A percentile compares a stretch with the other conserved stretches of the same genome.
phyloP scores from a whole-genome alignment of 2,113 vertebrate genomes.

The Eolophus roseicapilla region DNA sequence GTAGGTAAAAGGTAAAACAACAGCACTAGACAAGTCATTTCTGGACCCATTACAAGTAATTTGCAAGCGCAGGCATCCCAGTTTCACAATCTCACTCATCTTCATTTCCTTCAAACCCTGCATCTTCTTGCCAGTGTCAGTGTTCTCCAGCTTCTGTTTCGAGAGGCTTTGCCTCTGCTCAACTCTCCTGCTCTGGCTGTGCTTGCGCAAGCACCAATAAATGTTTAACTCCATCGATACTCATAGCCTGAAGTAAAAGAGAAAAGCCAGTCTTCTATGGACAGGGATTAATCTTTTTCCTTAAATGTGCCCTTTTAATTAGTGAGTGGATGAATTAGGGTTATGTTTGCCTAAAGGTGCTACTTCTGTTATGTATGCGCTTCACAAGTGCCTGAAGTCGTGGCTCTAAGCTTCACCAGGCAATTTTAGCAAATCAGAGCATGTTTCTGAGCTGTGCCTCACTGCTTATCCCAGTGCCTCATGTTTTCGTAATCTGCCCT shows the following conservation, averaged over 20 bases:
- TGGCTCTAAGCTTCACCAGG: neutral
- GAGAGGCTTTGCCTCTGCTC: neutral
- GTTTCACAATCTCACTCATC: slow-evolving; percentile 29
- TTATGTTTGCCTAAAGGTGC: neutral
- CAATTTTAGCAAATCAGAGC: neutral
- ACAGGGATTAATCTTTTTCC: neutral
- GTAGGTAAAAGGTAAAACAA: slow-evolving; percentile 54
- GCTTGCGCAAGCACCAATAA: neutral
- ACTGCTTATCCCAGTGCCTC: neutral
- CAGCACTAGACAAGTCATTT: slow-evolving; percentile 35
- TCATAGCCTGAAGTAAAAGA: neutral
- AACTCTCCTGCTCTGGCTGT: neutral
- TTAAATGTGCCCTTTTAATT: neutral
- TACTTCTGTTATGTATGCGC: neutral
- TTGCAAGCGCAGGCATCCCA: neutral
- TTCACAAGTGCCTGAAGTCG: neutral
- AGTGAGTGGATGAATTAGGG: neutral
- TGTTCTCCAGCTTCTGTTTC: neutral
- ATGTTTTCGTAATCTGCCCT: rapidly evolving
- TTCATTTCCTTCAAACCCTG: neutral
- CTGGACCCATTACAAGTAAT: slow-evolving; percentile 14
- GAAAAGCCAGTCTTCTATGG: neutral
- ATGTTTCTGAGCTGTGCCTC: neutral
- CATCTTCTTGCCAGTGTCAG: neutral
- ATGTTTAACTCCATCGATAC: neutral